Evolutionary conservation across 2,113 vertebrate genomes (phyloP).

Genomic region (Bubo blakistoni): DNA sequence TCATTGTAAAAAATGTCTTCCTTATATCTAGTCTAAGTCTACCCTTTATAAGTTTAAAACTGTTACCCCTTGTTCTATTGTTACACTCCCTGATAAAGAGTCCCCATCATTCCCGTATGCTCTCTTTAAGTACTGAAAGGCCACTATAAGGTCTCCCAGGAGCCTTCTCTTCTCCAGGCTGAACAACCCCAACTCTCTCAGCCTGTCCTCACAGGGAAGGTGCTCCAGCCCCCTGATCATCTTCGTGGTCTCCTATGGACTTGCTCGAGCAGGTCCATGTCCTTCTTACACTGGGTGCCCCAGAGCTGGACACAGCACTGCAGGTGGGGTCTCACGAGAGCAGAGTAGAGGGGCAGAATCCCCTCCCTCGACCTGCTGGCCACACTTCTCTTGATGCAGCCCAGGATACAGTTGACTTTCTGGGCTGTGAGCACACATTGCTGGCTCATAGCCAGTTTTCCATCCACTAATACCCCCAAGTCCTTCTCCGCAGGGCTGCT

Average conservation of each 20-base stretch:
- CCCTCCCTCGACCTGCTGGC: background rate
- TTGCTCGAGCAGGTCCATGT: background rate
- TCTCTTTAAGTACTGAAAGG: background rate
- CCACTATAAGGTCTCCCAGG: rapidly evolving
- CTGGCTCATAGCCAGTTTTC: background rate
- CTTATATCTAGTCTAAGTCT: background rate
- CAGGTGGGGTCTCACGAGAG: background rate
- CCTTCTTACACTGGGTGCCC: background rate
- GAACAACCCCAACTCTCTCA: background rate
- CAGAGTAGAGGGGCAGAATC: background rate
- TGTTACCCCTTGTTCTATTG: background rate
- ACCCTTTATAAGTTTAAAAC: background rate
- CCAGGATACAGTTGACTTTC: rapidly evolving
- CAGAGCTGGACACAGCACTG: background rate
- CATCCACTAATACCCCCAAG: background rate
- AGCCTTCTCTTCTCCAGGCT: background rate
- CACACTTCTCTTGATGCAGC: background rate
- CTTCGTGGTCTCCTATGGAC: background rate
- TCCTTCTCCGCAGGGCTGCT: background rate
- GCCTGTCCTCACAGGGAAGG: background rate
- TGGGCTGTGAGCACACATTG: rapidly evolving
- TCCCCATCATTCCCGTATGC: background rate
- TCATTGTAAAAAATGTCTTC: background rate
- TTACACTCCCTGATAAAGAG: too few relatives aligned
- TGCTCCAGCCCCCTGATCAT: background rate